A percentile compares a stretch with the other conserved stretches of the same genome.
Evolutionary conservation across 2,797 vertebrate genomes (phyloP).

Genomic region (Alcedo atthis): DNA sequence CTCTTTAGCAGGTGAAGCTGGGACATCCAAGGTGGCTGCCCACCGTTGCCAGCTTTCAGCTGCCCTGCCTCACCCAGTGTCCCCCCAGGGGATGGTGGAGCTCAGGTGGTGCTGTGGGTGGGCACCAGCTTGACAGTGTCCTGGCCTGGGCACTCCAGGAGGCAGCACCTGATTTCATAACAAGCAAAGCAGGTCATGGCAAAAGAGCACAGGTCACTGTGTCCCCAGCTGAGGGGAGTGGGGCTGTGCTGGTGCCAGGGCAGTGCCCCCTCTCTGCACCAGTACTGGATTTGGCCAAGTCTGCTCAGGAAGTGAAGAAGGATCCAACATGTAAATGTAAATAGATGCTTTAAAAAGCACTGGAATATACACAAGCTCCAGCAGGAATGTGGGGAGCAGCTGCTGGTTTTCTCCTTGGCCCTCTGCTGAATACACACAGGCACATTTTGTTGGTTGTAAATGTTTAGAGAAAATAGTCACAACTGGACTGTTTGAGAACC

Average conservation of each 20-base stretch:
- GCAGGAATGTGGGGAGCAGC: conserved; percentile 44
- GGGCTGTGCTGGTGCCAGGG: background rate
- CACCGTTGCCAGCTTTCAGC: background rate
- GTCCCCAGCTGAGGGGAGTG: accelerated
- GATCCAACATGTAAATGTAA: conserved; percentile 52
- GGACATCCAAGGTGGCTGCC: background rate
- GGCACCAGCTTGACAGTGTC: background rate
- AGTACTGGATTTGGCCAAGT: background rate
- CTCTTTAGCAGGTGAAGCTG: background rate
- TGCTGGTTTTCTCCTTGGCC: conserved; percentile 27
- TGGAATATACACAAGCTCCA: conserved; percentile 47
- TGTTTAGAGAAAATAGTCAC: conserved; percentile 68
- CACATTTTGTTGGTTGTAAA: conserved; percentile 57
- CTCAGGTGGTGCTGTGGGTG: background rate
- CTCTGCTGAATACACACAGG: conserved; percentile 1
- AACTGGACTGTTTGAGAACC: background rate
- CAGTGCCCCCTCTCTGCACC: background rate
- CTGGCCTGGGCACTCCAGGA: background rate
- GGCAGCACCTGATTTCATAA: accelerated
- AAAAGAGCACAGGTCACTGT: background rate
- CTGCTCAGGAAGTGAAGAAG: conserved; percentile 10
- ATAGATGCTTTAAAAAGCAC: conserved; percentile 64
- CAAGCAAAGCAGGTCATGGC: background rate
- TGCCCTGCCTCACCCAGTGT: background rate
- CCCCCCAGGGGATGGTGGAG: background rate